Evolutionary conservation across 2,797 vertebrate species (phyloP).

Genomic region (Muscicapa striata): DNA sequence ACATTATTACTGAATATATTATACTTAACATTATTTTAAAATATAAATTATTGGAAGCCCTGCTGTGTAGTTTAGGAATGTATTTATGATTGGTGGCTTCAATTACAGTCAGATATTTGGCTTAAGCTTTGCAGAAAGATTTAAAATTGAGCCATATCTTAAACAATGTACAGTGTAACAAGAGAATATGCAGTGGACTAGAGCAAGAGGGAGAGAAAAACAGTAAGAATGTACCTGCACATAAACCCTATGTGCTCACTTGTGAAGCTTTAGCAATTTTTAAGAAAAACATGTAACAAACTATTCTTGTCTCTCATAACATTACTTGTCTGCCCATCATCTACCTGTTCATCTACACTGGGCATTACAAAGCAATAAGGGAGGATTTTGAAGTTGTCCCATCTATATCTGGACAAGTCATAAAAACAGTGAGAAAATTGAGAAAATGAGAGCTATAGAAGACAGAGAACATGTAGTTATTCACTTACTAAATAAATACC

Average conservation of each 20-base stretch:
- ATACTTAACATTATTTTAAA: not conserved
- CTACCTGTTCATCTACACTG: not conserved
- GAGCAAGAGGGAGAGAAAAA: not conserved
- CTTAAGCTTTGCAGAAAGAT: not conserved
- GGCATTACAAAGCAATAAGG: not conserved
- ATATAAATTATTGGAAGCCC: not conserved
- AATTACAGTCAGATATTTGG: not conserved
- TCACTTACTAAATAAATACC: not conserved
- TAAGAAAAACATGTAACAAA: not conserved
- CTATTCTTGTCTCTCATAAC: not conserved
- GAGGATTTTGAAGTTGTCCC: not conserved
- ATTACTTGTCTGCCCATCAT: not conserved
- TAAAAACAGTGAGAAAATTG: not conserved
- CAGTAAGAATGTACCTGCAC: not conserved
- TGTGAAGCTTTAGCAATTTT: not conserved
- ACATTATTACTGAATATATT: not conserved
- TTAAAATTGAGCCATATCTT: not conserved
- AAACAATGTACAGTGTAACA: not conserved
- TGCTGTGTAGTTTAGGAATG: not conserved
- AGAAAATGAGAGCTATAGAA: not conserved
- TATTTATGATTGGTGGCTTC: not conserved
- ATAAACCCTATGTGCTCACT: not conserved
- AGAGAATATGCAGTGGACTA: not conserved
- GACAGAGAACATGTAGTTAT: not conserved
- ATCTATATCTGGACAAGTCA: not conserved